Base-by-base conservation (phyloP, 2,797 vertebrate genomes). In the Chloroceryle inda region DNA sequence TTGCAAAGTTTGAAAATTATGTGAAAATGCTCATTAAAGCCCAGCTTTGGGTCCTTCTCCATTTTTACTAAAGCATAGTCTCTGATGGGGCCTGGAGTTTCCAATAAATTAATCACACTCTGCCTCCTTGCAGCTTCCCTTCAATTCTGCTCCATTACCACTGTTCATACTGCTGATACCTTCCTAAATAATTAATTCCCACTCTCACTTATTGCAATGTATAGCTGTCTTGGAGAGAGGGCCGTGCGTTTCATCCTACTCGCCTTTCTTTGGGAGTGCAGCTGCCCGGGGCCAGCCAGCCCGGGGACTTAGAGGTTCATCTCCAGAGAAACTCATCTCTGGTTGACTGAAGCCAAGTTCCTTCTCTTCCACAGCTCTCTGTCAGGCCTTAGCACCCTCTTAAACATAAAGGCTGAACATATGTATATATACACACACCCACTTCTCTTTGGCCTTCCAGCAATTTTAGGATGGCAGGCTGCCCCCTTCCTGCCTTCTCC, bases 131-230 rank as follows among this genome's bases (percentile, higher is more conserved):
- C 49, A 75, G 4, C n/a, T 93, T 61, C 49, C 42, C 20, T 89
- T 84, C 66, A 62, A 9, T 86, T 86, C 66, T 67, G 24, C 71
- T 71, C 74, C 6, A 10, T 90, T 86, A 63, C 52, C 5, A 0
- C 20, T 47, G 18, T 24, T 86, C 24, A 11, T 37, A 20, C 19
- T 33, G n/a, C 31, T 67, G 73, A 40, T 31, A 69, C 5, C 11
- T 71, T 74, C 64, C 66, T 95, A 86, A 82, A 95, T 73, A 86
- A 88, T 78, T 78, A 2, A 84, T 90, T 82, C 26, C 13, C 23
- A 49, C 35, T 88, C 74, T 93, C 44, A 45, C n/a, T 92, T 61
- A 42, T 9, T 93, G 38, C 66, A 56, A 79, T 5, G 15, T 37
- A 26, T 33, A 66, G 29, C 31, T 76, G 42, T 37, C 27, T 82